Percentiles rank a stretch among this genome's conserved stretches.
phyloP scores from a whole-genome alignment of 1,140 invertebrate species.

The Physella acuta region DNA sequence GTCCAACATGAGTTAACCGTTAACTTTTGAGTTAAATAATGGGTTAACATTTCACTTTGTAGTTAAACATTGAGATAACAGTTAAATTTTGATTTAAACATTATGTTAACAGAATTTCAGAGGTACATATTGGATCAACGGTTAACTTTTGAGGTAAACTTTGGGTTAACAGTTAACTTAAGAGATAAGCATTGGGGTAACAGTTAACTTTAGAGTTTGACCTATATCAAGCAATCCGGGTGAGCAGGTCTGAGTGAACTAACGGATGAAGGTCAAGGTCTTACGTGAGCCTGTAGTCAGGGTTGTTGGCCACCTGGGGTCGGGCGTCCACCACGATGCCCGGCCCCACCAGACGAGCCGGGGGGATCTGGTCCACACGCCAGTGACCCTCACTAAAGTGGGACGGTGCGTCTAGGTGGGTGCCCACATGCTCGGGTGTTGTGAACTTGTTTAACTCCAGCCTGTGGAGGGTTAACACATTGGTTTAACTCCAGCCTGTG shows the following conservation, averaged over 20 bases:
- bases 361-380: slow-evolving; percentile 36
- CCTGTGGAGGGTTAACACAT: slow-evolving; percentile 10
- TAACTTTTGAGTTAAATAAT: too few species aligned
- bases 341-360: slow-evolving; percentile 33
- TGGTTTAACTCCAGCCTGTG: too few species aligned
- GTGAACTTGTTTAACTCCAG: slow-evolving; percentile 24
- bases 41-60: too few species aligned
- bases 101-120: too few species aligned
- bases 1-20: background rate
- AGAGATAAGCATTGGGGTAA: too few species aligned
- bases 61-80: too few species aligned
- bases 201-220: background rate
- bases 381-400: slow-evolving; percentile 34
- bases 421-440: slow-evolving; percentile 27
- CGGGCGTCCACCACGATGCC: slow-evolving; percentile 35
- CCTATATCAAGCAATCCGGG: background rate
- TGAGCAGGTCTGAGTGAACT: too few species aligned
- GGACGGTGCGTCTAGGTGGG: slow-evolving; percentile 33
- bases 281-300: slow-evolving; percentile 31
- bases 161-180: too few species aligned
- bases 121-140: too few species aligned
- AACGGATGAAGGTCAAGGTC: background rate
- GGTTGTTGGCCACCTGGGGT: slow-evolving; percentile 29
- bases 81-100: too few species aligned
- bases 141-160: too few species aligned